A percentile compares a stretch with the other conserved stretches of the same genome.
phyloP scores from a whole-genome alignment of 2,888 invertebrate genomes.

The Diadromus collaris region DNA sequence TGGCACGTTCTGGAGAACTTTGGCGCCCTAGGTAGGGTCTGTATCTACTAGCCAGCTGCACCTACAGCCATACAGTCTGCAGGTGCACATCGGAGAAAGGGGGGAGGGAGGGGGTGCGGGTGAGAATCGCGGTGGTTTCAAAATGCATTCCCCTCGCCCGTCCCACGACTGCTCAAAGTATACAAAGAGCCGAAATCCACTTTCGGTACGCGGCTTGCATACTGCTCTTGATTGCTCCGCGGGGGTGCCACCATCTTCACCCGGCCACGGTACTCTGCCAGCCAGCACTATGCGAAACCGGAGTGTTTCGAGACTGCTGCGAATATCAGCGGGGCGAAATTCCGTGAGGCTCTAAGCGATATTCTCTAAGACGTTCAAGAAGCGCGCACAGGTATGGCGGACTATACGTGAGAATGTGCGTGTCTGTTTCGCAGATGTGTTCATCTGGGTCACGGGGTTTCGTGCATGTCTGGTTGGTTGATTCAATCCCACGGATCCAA shows the following conservation, averaged over 20 bases:
- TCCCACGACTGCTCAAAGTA: conserved; percentile 47
- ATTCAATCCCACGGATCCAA: neutral
- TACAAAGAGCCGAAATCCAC: conserved; percentile 59
- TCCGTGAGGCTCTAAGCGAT: conserved; percentile 15
- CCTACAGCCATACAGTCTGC: conserved; percentile 11
- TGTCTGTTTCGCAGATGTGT: neutral
- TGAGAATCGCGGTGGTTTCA: conserved; percentile 29
- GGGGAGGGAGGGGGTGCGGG: too few species aligned
- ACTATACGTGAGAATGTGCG: neutral
- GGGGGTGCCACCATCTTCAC: conserved; percentile 16
- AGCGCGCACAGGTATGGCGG: neutral
- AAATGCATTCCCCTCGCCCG: conserved; percentile 22
- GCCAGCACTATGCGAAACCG: neutral
- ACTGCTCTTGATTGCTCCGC: conserved; percentile 55
- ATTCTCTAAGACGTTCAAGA: conserved; percentile 7
- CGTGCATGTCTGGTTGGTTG: neutral
- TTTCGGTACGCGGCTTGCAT: conserved; percentile 57
- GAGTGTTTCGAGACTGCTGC: conserved; percentile 21
- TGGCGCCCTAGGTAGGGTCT: conserved; percentile 25
- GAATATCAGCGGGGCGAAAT: conserved; percentile 11
- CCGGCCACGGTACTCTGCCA: conserved; percentile 5
- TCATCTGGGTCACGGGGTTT: conserved; percentile 3
- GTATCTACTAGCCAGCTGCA: conserved; percentile 2
- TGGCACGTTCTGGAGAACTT: conserved; percentile 55
- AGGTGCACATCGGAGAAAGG: conserved; percentile 10